Percentiles rank a stretch among this genome's conserved stretches.
Evolutionary conservation across 2,113 vertebrate species (phyloP).

Genomic region (Mormyrus iriodes): DNA sequence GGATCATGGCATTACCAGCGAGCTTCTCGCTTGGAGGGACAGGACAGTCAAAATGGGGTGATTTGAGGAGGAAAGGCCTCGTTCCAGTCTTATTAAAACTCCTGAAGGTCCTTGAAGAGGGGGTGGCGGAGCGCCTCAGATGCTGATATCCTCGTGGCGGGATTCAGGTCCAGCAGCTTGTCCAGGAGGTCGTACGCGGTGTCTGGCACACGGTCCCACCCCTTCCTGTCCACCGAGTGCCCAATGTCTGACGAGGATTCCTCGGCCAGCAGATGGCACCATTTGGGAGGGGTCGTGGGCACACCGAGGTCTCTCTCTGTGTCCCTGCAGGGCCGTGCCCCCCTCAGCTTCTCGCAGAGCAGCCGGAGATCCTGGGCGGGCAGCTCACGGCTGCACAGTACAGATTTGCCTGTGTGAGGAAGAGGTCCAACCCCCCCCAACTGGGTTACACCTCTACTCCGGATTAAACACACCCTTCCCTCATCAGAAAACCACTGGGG

Average conservation of each 20-base stretch:
- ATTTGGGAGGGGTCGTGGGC: not conserved
- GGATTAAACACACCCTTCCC: not conserved
- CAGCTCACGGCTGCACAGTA: conserved; percentile 84
- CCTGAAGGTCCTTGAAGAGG: conserved; percentile 67
- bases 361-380: conserved; percentile 79
- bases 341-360: conserved; percentile 83
- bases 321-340: conserved; percentile 34
- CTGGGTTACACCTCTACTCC: not conserved
- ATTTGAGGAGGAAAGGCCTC: not conserved
- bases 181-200: conserved; percentile 88
- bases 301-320: not conserved
- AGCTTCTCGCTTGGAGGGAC: not conserved
- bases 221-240: conserved; percentile 44
- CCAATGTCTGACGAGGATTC: conserved; percentile 23
- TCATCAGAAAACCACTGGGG: not conserved
- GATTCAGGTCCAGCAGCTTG: conserved; percentile 86
- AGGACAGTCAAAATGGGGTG: not conserved
- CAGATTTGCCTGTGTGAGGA: conserved; percentile 74
- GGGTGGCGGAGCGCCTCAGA: conserved; percentile 74
- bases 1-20: not conserved
- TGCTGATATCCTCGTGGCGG: conserved; percentile 83
- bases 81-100: not conserved
- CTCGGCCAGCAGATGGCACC: conserved; percentile 15
- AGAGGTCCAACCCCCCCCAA: not conserved
- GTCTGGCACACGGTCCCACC: conserved; percentile 80